These are phyloP conservation scores for Apostichopus parvimensis DNA, from an alignment of 35 echinoderm and acorn worm species.

Conservation along the genomic window DNA sequence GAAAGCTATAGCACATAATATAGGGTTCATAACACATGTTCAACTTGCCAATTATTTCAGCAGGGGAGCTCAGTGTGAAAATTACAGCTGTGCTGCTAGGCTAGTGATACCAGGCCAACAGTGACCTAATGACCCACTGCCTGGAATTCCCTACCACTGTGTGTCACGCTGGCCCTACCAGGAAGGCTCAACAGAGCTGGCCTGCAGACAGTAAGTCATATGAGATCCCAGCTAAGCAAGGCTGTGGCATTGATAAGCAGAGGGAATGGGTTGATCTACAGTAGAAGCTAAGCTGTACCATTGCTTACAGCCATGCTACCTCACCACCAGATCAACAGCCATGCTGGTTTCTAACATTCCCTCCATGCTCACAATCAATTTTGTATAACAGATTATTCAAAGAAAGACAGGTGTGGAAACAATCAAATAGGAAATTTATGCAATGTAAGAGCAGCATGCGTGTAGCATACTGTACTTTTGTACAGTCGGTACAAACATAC, in stretches of 20 bases:
- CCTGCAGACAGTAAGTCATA: neutral
- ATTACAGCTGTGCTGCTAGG: conserved; percentile 28
- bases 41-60: conserved; percentile 45
- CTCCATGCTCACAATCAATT: conserved; percentile 16
- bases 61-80: conserved; percentile 44
- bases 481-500: no score
- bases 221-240: neutral
- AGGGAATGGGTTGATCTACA: neutral
- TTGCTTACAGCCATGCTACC: neutral
- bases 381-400: neutral
- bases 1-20: neutral
- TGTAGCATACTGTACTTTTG: neutral
- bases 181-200: neutral
- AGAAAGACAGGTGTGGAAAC: neutral
- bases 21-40: neutral
- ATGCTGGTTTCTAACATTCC: neutral
- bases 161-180: conserved; percentile 18
- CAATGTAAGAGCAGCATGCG: neutral
- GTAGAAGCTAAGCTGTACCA: neutral
- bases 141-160: conserved; percentile 34
- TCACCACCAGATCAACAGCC: neutral
- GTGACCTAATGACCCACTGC: conserved; percentile 46
- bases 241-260: neutral
- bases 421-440: neutral
- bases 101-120: neutral